Conservation (phyloP, 2,113 vertebrate genomes). For the Thamnaconus septentrionalis region DNA sequence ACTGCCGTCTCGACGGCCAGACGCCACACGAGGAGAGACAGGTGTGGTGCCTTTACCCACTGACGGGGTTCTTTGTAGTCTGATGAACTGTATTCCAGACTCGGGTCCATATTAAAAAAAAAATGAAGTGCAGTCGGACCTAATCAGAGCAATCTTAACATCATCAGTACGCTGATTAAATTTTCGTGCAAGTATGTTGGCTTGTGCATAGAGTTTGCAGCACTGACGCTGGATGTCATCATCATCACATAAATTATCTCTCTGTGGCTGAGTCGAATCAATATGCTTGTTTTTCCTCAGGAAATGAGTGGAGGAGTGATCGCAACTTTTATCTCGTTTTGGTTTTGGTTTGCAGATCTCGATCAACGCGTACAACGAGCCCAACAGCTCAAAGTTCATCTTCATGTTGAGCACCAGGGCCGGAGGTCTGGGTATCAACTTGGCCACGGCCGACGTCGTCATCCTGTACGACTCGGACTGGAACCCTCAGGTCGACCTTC, state of each 20-base stretch:
- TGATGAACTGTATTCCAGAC: neutral
- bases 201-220: too few relatives aligned
- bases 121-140: neutral
- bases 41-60: constrained; percentile 60
- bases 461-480: constrained; percentile 98
- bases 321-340: too few relatives aligned
- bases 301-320: neutral
- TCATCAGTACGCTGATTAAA: too few relatives aligned
- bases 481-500: constrained; percentile 99
- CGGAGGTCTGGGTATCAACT: constrained; percentile 95
- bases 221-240: too few relatives aligned
- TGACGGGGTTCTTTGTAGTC: neutral
- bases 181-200: too few relatives aligned
- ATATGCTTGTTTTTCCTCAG: neutral
- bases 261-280: neutral
- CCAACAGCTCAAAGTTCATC: constrained; percentile 91
- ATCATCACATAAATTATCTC: neutral
- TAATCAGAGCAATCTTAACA: neutral
- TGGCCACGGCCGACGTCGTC: constrained; percentile 97
- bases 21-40: constrained; percentile 97
- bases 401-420: constrained; percentile 98
- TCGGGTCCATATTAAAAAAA: neutral
- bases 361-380: constrained; percentile 91
- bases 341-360: constrained; percentile 79
- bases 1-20: constrained; percentile 94